Percentiles rank a stretch among this genome's conserved stretches.
Evolutionary conservation across 64 coral and sea anemone genomes (phyloP).

Genomic region (Actinia equina): DNA sequence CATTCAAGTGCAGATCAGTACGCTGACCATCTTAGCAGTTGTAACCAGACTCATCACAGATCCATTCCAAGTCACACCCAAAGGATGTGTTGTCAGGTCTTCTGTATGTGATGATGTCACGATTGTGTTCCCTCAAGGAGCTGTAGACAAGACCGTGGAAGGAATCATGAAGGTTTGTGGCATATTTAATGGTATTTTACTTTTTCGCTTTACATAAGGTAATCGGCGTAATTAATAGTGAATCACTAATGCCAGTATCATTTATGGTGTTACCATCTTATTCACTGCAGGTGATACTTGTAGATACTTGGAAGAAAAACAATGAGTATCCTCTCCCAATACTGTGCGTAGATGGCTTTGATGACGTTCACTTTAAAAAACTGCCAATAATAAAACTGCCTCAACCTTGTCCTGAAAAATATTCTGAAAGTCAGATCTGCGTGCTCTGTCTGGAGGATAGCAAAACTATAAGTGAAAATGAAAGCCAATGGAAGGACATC

Average conservation of each 20-base stretch:
- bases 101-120: background rate
- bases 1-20: background rate
- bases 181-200: background rate
- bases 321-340: background rate
- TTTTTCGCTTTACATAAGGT: background rate
- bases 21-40: background rate
- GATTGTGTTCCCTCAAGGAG: background rate
- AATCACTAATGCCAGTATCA: background rate
- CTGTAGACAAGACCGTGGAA: background rate
- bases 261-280: background rate
- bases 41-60: conserved; percentile 1
- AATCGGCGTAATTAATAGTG: background rate
- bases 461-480: background rate
- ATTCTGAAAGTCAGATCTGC: background rate
- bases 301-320: background rate
- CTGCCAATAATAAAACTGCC: background rate
- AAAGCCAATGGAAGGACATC: background rate
- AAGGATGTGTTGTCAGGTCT: conserved; percentile 1
- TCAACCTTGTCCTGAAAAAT: background rate
- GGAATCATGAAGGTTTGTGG: conserved; percentile 11
- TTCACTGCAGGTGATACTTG: background rate
- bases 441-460: background rate
- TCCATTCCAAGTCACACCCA: background rate
- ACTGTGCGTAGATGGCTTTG: background rate
- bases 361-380: background rate